A percentile compares a stretch with the other conserved stretches of the same genome.
Conservation (phyloP, 1,140 invertebrate species). For the Aphelinus certus region DNA sequence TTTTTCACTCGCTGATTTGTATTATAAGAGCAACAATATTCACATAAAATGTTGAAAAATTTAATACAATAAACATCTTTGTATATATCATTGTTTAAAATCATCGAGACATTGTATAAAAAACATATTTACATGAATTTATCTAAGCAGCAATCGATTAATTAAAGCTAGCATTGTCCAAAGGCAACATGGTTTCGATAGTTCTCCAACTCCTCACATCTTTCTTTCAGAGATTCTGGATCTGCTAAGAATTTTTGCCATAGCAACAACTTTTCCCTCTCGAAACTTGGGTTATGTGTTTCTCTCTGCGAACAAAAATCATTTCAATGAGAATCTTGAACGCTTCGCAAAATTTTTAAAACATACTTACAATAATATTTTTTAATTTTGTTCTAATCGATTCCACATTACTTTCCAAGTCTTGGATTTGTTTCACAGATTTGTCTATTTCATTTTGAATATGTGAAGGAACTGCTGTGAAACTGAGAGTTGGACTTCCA, state of each 20-base stretch:
- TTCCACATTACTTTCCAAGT: conserved; percentile 44
- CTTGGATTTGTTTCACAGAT: conserved; percentile 39
- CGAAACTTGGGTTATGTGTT: conserved; percentile 42
- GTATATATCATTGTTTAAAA: no score
- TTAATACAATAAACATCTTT: no score
- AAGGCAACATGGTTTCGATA: conserved; percentile 4
- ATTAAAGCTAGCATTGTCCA: not conserved
- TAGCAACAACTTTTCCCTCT: conserved; percentile 53
- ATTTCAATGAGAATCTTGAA: conserved; percentile 12
- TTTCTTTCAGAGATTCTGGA: conserved; percentile 51
- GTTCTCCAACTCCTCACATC: conserved; percentile 48
- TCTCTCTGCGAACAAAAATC: conserved; percentile 49
- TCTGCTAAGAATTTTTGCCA: conserved; percentile 54
- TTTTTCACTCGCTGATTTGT: no score
- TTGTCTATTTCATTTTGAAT: conserved; percentile 43
- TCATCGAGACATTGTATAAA: no score
- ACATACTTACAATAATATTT: conserved; percentile 49
- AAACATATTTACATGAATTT: no score
- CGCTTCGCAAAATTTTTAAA: conserved; percentile 8
- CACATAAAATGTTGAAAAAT: no score
- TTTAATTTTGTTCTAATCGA: conserved; percentile 53
- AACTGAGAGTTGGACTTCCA: conserved; percentile 49
- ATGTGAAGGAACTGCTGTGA: conserved; percentile 43
- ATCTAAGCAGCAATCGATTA: no score
- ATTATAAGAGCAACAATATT: no score